Evolutionary conservation across 2,797 vertebrate species (phyloP).

Genomic region (Telmatherina bonti): DNA sequence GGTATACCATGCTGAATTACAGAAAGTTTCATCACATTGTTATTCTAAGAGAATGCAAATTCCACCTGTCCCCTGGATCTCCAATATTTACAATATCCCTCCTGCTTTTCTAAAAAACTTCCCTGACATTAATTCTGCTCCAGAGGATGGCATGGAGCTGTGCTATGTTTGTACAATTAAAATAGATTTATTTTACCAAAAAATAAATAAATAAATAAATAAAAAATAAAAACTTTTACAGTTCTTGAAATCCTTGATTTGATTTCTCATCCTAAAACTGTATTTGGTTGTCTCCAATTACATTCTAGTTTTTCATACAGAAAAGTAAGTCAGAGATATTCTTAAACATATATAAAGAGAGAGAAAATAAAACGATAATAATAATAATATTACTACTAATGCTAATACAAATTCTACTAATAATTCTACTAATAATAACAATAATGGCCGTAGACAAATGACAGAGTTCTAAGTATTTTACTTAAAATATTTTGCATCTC

Average conservation of each 20-base stretch:
- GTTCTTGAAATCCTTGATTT: background rate
- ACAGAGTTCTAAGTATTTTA: background rate
- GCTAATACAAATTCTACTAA: background rate
- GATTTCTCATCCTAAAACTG: background rate
- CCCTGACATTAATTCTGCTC: conserved; percentile 1
- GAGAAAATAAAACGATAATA: too few species aligned
- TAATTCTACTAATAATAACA: background rate
- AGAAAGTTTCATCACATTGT: conserved; percentile 29
- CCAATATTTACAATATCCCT: conserved; percentile 21
- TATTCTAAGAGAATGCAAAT: conserved; percentile 36
- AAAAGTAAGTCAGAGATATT: too few species aligned
- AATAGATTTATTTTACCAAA: too few species aligned
- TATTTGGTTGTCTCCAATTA: background rate
- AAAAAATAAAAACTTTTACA: background rate
- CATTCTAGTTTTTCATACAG: too few species aligned
- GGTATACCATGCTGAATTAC: conserved; percentile 45
- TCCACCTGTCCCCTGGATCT: conserved; percentile 49
- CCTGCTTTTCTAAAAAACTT: conserved; percentile 29
- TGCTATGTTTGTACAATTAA: background rate
- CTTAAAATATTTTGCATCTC: background rate
- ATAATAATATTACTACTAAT: background rate
- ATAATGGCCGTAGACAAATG: background rate
- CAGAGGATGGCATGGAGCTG: conserved; percentile 22
- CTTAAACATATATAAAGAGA: too few species aligned
- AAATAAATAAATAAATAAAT: background rate